Evolutionary conservation across 1,140 invertebrate genomes (phyloP), one percentile per base, ranked within the genome.

Genomic region (Penaeus chinensis): DNA sequence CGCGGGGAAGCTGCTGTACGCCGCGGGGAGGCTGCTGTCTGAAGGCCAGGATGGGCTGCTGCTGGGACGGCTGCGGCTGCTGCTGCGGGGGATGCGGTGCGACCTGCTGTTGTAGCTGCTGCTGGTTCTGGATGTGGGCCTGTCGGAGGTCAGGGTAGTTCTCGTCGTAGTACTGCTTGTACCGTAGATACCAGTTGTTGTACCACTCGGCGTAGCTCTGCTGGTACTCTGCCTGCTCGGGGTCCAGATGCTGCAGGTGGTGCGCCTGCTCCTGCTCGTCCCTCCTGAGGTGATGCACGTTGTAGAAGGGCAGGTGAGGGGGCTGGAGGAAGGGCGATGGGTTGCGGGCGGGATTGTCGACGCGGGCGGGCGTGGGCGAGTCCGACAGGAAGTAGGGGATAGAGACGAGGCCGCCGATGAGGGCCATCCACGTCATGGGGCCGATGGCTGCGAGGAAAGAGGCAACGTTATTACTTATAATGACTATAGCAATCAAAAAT

Each of bases 141-240:
- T 85, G 76, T 32, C 24, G 19, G 42, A 62, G 32, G 24, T 74
- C 74, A 18, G 85, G 85, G 54, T 87, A 87, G 62, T 87, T 16
- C 24, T 87, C 79, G n/a, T 87, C 85, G 79, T 87, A 87, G 62
- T 87, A 87, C 18, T 87, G 47, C 66, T 87, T 87, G 66, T 87
- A 74, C 62, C 62, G 71, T 8, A 87, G 78, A 47, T 87, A 87
- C 85, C 85, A 87, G 27, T 89, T 80, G 81, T 87, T 61, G 74
- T 89, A 89, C 89, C 89, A 89, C 76, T 87, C 71, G 16, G 80
- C 83, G 47, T 89, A 89, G 47, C 80, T 85, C 78, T 89, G 86
- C 74, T 89, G 80, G 74, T 89, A 86, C 42, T 79, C 80, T 7
- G 61, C 32, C 11, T 78, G 60, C 24, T 84, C 82, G 24, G 60